Base-by-base conservation (phyloP, 1,140 invertebrate genomes). In the Neodiprion pinetum region DNA sequence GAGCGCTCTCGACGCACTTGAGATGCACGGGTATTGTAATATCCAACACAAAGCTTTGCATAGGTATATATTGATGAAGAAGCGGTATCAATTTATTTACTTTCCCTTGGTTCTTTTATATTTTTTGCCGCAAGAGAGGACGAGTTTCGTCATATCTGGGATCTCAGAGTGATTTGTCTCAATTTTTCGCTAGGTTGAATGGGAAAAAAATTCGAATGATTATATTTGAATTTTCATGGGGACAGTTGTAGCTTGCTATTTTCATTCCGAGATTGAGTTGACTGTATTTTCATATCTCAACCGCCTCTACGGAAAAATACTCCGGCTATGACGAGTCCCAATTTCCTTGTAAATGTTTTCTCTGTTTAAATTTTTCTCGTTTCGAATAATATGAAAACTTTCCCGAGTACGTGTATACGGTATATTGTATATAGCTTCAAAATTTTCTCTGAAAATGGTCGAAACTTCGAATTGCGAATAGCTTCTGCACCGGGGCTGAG, bases 391-490 rank as follows among this genome's bases (percentile, higher is more conserved):
- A 4, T 61, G 11, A n/a, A 61, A 61, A 61, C 53, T 61, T 61
- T 11, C 11, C 2, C 2, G 53, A 61, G n/a, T 61, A 61, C 8
- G 28, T 5, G 28, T 3, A 40, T 40, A 40, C 1, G 28, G 28
- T 40, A 2, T 40, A 40, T 40, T 40, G 28, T 40, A 40, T 40
- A 40, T 40, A 40, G 28, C 28, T 40, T 40, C 28, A 40, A 40
- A 40, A 40, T 40, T 40, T 40, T 40, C 28, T 3, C 28, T 40
- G 28, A 40, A 40, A 40, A 2, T 40, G 1, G 1, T 61, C 53
- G 53, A 61, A 61, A 61, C 53, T 61, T 61, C 53, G n/a, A n/a
- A 61, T n/a, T n/a, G 11, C 53, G 53, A 61, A 61, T 11, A 61
- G 53, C 53, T n/a, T 61, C 28, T 1, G 28, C 5, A 40, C 1